Conservation (phyloP, 2,797 vertebrate genomes). For the Stomatorhinus walkeri region DNA sequence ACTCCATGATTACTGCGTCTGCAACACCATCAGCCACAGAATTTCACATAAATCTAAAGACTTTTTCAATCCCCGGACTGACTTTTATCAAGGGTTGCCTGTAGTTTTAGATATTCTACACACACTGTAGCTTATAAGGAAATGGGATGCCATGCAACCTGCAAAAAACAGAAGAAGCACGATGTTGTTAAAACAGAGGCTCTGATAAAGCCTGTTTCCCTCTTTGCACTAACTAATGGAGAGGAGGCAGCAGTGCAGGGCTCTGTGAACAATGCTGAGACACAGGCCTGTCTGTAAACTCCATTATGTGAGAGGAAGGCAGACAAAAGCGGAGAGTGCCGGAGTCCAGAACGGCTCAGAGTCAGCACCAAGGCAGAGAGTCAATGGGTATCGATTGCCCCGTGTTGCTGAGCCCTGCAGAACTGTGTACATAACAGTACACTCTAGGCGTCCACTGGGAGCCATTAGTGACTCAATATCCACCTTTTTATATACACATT, state of each 20-base stretch:
- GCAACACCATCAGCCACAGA: neutral
- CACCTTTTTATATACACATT: neutral
- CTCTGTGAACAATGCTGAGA: neutral
- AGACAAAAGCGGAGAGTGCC: neutral
- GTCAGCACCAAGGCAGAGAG: neutral
- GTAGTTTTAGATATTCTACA: neutral
- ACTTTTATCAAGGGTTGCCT: neutral
- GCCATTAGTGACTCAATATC: neutral
- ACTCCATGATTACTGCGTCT: neutral
- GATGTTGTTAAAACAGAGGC: neutral
- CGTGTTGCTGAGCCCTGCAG: neutral
- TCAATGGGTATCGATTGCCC: neutral
- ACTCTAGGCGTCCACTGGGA: neutral
- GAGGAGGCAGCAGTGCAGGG: neutral
- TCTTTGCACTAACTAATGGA: neutral
- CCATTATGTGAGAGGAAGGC: neutral
- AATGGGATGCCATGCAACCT: neutral
- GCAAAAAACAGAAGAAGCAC: neutral
- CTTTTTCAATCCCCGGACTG: neutral
- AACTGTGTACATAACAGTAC: neutral
- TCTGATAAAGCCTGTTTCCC: too few relatives aligned
- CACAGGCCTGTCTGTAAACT: neutral
- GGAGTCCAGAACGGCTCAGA: neutral
- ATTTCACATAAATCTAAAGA: neutral
- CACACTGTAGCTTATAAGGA: neutral